phyloP scores from a whole-genome alignment of 2,888 invertebrate genomes.

The Autographa gamma region DNA sequence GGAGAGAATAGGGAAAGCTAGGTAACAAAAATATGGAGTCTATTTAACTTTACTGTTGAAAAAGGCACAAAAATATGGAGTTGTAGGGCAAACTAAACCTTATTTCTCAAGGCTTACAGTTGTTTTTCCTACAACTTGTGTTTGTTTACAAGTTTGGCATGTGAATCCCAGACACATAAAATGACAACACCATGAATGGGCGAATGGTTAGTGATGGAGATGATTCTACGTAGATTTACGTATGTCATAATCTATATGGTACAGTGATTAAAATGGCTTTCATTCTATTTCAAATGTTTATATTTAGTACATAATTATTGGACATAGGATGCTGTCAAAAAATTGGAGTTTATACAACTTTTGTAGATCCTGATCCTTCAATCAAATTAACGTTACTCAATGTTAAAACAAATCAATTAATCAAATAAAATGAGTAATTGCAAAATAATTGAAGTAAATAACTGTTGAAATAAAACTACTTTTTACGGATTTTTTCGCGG shows the following conservation, averaged over 20 bases:
- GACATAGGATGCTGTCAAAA: neutral
- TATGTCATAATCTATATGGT: neutral
- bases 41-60: too few relatives aligned
- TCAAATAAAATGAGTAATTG: conserved; percentile 22
- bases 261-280: neutral
- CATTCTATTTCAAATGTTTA: neutral
- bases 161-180: neutral
- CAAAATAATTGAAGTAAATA: conserved; percentile 22
- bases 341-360: too few relatives aligned
- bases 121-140: too few relatives aligned
- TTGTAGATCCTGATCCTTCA: neutral
- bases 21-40: neutral
- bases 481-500: too few relatives aligned
- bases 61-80: too few relatives aligned
- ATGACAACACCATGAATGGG: neutral
- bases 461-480: too few relatives aligned
- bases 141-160: too few relatives aligned
- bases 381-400: neutral
- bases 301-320: neutral
- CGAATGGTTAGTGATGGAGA: neutral
- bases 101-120: too few relatives aligned
- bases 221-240: neutral
- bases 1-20: conserved; percentile 9
- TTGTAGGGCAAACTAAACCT: too few relatives aligned
- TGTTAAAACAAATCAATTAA: conserved; percentile 1